Evolutionary conservation across 2,888 invertebrate genomes (phyloP).

Genomic region (Notocelia uddmanniana): DNA sequence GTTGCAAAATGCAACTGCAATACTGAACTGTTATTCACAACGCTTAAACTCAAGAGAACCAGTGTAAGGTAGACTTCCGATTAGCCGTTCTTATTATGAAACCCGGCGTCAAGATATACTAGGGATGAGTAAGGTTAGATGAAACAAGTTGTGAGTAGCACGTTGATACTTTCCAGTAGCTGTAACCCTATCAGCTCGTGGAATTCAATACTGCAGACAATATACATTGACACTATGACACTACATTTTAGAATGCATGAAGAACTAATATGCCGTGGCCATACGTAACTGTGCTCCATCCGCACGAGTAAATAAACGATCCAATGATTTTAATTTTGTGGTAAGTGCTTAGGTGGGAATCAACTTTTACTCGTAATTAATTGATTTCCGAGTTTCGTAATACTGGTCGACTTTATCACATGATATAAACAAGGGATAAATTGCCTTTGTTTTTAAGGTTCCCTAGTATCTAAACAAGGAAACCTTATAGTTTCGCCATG

Average conservation of each 20-base stretch:
- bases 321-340: background rate
- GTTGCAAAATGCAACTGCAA: constrained; percentile 55
- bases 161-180: constrained; percentile 30
- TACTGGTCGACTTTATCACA: no score
- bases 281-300: constrained; percentile 8
- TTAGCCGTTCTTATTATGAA: background rate
- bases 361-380: background rate
- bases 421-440: no score
- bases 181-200: constrained; percentile 37
- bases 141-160: background rate
- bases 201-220: constrained; percentile 35
- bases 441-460: no score
- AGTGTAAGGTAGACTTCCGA: background rate
- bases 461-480: no score
- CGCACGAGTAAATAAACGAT: constrained; percentile 9
- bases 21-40: constrained; percentile 34
- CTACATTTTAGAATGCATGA: no score
- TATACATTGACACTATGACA: background rate
- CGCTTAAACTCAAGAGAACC: background rate
- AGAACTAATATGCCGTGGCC: no score
- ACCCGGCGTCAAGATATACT: background rate
- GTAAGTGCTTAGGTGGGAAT: background rate
- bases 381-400: no score
- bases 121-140: background rate
- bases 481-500: no score